phyloP scores from a whole-genome alignment of 2,113 vertebrate species.

The Octodon degus region DNA sequence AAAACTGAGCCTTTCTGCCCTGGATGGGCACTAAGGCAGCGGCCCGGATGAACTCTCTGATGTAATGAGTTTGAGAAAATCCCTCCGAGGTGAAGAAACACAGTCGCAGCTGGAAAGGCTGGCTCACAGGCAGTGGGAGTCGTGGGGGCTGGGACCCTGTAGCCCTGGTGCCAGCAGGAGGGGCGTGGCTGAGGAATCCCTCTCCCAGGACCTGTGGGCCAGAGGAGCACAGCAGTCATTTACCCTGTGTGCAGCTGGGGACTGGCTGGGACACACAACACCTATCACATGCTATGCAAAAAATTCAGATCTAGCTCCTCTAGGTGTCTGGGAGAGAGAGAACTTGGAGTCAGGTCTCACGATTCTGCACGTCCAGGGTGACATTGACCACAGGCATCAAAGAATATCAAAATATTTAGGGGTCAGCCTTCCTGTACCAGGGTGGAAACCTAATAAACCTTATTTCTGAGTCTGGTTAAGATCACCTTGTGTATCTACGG shows the following conservation, averaged over 20 bases:
- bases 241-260: constrained; percentile 58
- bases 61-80: constrained; percentile 34
- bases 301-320: constrained; percentile 4
- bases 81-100: background rate
- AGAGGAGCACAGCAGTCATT: constrained; percentile 14
- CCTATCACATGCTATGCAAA: background rate
- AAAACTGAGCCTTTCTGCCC: background rate
- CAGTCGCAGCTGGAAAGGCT: background rate
- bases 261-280: constrained; percentile 20
- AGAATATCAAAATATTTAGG: background rate
- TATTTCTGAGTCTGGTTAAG: background rate
- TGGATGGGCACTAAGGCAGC: background rate
- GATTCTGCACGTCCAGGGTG: background rate
- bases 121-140: background rate
- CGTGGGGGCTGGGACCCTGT: background rate
- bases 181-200: background rate
- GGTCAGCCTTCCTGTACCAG: background rate
- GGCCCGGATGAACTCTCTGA: background rate
- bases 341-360: background rate
- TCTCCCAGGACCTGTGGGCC: constrained; percentile 34
- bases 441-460: background rate
- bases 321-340: constrained; percentile 20
- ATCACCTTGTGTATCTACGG: background rate
- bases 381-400: background rate
- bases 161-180: background rate